Base-by-base conservation (phyloP, 2,888 invertebrate genomes). In the Leuctra nigra region DNA sequence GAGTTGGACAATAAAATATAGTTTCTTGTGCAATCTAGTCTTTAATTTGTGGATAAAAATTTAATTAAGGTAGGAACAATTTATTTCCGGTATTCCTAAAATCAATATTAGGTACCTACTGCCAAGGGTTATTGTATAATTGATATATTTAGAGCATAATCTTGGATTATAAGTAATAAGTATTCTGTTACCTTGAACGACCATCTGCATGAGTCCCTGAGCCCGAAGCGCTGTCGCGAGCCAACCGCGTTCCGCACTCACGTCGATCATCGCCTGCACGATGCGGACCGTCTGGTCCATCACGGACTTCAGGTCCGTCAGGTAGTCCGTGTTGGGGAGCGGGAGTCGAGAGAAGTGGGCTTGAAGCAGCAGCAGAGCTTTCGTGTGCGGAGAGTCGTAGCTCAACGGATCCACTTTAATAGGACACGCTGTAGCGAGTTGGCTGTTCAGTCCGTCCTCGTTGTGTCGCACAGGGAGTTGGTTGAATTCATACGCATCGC, bases 381-480 rank as follows among this genome's bases (percentile, higher is more conserved):
- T 99, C 4, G 94, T 89, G 73, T 96, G 87, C 0, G 99, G 87
- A 2, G 92, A 93, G 73, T 96, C 97, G 66, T 87, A 84, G 0
- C 84, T 80, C 54, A 86, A 75, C 0, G 83, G 74, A 67, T 87
- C 83, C 1, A 89, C 86, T 59, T 83, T 76, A 61, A 86, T 74
- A 1, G 87, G 84, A 63, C 93, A 86, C 60, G 78, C 74, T 66
- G 86, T 83, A 0, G 91, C 83, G 58, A 98, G 74, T 65, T 95
- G 91, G 47, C 86, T 88, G 70, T 99, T 99, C 41, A 90, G 78
- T 59, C 86, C 74, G 69, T 99, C 98, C 72, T 99, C 99, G 69
- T 99, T 99, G 70, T 99, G 99, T 53, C 99, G 79, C 1, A 99
- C 98, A 0, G 99, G 99, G 62, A 99, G 78, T 64, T 96, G 88